phyloP scores from a whole-genome alignment of 2,113 vertebrate species.

The Hemichromis elongatus region DNA sequence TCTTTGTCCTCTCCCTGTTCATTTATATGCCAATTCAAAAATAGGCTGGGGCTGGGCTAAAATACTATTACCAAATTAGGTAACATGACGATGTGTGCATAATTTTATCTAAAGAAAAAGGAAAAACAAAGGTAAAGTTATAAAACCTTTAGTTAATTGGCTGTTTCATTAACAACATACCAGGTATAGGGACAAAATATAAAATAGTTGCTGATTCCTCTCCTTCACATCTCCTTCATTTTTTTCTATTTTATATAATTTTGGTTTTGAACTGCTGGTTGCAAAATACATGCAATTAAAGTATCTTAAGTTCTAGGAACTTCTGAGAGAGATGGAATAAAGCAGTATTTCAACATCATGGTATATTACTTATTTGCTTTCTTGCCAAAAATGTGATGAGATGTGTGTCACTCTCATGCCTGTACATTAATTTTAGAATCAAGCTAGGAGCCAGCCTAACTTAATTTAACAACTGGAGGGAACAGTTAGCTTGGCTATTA shows the following conservation, averaged over 20 bases:
- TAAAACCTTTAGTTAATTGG: not conserved
- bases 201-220: not conserved
- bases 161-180: not conserved
- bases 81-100: not conserved
- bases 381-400: not conserved
- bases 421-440: not conserved
- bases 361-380: not conserved
- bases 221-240: not conserved
- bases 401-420: not conserved
- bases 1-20: not conserved
- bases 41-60: not conserved
- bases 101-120: not conserved
- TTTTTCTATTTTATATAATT: not conserved
- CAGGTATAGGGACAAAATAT: not conserved
- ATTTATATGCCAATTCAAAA: conserved; percentile 23
- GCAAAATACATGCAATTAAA: not conserved
- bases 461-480: not conserved
- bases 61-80: not conserved
- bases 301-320: not conserved
- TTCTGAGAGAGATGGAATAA: not conserved
- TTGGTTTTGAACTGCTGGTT: not conserved
- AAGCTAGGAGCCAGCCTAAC: not conserved
- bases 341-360: not conserved
- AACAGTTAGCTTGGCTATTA: not conserved
- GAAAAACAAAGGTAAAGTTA: not conserved